Evolutionary conservation across 2,888 invertebrate genomes (phyloP), one percentile per base, ranked within the genome.

Genomic region (Dryadula phaetusa): DNA sequence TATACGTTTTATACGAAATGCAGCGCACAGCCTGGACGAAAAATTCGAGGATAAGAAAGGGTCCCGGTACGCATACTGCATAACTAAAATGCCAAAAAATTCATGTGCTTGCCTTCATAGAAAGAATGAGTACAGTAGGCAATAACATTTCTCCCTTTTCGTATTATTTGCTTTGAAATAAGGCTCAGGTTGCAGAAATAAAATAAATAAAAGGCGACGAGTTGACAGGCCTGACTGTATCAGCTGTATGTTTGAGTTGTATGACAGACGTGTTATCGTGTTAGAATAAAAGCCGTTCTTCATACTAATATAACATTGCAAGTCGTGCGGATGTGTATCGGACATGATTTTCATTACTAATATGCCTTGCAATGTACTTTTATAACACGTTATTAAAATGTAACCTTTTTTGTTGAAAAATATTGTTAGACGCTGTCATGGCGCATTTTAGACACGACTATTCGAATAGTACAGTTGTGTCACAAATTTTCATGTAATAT

Each of bases 71-170:
- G 88, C 81, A 86, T 72, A 73, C 79, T 79, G 90, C 82, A 89
- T 90, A 82, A 75, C 79, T 82, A 85, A 87, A 79, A 75, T 75
- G 67, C 79, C 82, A 82, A 88, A 88, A 88, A 88, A 85, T 81
- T 82, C 78, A 75, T 78, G 75, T 76, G 77, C 75, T 76, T 74
- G 71, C 72, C 70, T 67, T 67, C 60, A 52, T 66, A 60, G 66
- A 70, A 66, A 49, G 61, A 66, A 66, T 52, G 74, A 68, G 76
- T 78, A 64, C 75, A 67, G 76, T 77, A 72, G 76, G 73, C 77
- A 76, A 73, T 78, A 72, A 34, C 32, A 62, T 71, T 49, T 66
- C 70, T 73, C 62, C 69, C 65, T 53, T 47, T 66, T 69, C 49
- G 62, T 69, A 20, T n/a, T 56, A 53, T 64, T 25, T 6, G 3